Evolutionary conservation across 1,140 invertebrate species (phyloP), one percentile per base, ranked within the genome.

Genomic region (Notospermus geniculatus): DNA sequence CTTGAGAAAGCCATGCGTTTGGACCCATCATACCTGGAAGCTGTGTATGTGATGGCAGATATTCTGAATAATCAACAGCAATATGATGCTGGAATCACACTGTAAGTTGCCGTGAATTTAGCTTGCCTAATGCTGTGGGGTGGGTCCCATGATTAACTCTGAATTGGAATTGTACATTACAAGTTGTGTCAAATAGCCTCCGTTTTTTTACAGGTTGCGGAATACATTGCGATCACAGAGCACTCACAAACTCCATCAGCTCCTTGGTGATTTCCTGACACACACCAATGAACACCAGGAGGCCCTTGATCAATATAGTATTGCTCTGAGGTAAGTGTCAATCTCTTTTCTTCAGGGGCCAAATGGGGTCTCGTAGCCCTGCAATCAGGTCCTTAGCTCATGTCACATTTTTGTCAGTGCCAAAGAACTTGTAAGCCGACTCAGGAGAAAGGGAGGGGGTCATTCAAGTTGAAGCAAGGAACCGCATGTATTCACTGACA

Each of bases 291-390:
- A 89, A 64, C 85, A 88, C 57, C 86, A 88, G 41, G 89, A 89
- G 67, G 89, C 89, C 43, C 81, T 90, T 30, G 85, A 89, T 70
- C 88, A 90, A 71, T 90, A 87, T 71, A 86, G 84, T 54, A 85
- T 86, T 64, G 88, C 89, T 27, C 76, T 90, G 41, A 88, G 86
- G 87, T 88, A 82, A 74, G 73, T 61, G 39, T 22, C 36, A 5
- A 17, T 19, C 22, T 36, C 46, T 52, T 55, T 15, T 23, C 28
- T 45, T 43, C 60, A 13, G 52, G 41, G 15, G 7, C 17, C 13
- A 50, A 25, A 19, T 25, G 45, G n/a, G 28, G 36, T 36, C 62
- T 62, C 29, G 25, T 58, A 28, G 46, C 1, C 29, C 11, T 13
- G 11, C 11, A 11, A 13, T 13, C n/a, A 43, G 11, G n/a, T 43